phyloP scores from a whole-genome alignment of 2,113 vertebrate species.

The Hippocampus comes region DNA sequence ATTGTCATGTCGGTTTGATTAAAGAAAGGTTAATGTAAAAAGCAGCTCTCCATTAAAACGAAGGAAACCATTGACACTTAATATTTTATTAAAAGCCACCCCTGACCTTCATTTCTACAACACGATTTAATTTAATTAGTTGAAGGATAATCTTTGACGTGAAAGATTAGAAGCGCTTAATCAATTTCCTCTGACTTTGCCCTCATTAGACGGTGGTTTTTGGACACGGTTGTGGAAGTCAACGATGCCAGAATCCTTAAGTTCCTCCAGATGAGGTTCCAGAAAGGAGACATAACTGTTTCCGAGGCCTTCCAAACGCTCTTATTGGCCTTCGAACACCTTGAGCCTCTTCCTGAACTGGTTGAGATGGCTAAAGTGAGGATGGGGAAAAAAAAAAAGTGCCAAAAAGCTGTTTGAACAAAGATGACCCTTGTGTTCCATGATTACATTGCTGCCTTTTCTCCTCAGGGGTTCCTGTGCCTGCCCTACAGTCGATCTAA shows the following conservation, averaged over 20 bases:
- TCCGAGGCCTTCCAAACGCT: conserved; percentile 66
- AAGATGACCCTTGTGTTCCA: background rate
- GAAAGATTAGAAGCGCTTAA: background rate
- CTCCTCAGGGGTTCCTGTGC: conserved; percentile 71
- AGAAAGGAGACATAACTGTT: conserved; percentile 53
- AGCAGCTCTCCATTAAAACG: conserved; percentile 23
- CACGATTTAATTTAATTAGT: conserved; percentile 1
- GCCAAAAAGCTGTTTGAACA: background rate
- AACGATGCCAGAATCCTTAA: conserved; percentile 70
- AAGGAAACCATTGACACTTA: conserved; percentile 4
- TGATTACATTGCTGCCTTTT: background rate
- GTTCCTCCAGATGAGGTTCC: conserved; percentile 73
- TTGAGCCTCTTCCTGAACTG: conserved; percentile 55
- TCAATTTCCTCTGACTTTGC: background rate
- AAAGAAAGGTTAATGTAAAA: conserved; percentile 31
- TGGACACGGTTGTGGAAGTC: conserved; percentile 66
- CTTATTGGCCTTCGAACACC: conserved; percentile 67
- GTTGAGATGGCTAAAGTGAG: conserved; percentile 70
- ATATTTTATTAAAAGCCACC: conserved; percentile 22
- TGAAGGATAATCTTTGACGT: background rate
- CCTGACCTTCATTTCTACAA: conserved; percentile 8
- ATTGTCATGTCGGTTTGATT: conserved; percentile 17
- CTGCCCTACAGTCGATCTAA: conserved; percentile 68
- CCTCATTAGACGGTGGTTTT: conserved; percentile 72
- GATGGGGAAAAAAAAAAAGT: background rate